A percentile compares a stretch with the other conserved stretches of the same genome.
Evolutionary conservation across 2,888 invertebrate species (phyloP).

Genomic region (Cephus runcator): DNA sequence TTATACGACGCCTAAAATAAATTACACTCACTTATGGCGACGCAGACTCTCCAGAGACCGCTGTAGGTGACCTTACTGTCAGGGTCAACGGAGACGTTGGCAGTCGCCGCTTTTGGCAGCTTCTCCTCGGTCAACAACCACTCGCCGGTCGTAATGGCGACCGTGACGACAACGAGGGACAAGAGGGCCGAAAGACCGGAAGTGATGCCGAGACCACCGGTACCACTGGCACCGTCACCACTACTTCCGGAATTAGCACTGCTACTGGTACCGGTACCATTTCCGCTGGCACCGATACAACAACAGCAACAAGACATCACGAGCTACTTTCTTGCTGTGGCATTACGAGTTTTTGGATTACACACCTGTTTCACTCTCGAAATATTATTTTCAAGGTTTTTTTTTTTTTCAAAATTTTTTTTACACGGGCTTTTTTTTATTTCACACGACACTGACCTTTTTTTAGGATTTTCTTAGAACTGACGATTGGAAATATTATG

Average conservation of each 20-base stretch:
- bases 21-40: constrained; percentile 78
- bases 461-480: neutral
- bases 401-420: no score
- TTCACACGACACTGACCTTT: neutral
- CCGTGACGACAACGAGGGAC: constrained; percentile 77
- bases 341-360: neutral
- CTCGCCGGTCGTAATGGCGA: constrained; percentile 82
- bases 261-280: constrained; percentile 22
- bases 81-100: constrained; percentile 81
- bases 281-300: constrained; percentile 29
- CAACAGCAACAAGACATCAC: constrained; percentile 58
- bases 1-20: neutral
- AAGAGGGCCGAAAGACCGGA: constrained; percentile 73
- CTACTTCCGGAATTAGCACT: constrained; percentile 27
- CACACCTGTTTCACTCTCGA: neutral
- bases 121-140: constrained; percentile 91
- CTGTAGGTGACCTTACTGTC: constrained; percentile 82
- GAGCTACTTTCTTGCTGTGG: constrained; percentile 30
- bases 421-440: neutral
- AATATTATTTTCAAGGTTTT: neutral
- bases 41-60: constrained; percentile 85
- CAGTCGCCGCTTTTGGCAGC: constrained; percentile 76
- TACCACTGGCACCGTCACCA: constrained; percentile 33
- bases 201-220: constrained; percentile 51
- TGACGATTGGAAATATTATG: neutral